Conservation (phyloP, 2,797 vertebrate genomes). For the Meriones psammophilus region DNA sequence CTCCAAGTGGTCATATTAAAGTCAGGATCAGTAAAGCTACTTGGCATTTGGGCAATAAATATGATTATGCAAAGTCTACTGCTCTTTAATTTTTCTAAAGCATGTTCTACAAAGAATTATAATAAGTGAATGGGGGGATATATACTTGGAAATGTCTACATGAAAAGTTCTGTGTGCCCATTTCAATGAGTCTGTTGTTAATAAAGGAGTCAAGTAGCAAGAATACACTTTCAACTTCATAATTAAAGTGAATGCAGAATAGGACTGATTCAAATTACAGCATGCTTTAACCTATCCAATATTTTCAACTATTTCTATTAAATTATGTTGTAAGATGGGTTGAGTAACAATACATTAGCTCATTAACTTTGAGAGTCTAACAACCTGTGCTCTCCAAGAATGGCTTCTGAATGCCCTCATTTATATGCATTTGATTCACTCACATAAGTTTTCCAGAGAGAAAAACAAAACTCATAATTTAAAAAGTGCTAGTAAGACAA, state of each 20-base stretch:
- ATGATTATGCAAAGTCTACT: neutral
- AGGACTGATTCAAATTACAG: constrained; percentile 64
- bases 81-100: neutral
- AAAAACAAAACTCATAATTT: constrained; percentile 63
- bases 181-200: constrained; percentile 31
- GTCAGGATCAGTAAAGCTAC: constrained; percentile 12
- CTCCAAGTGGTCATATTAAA: neutral
- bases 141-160: neutral
- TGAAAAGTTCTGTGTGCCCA: neutral
- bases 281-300: constrained; percentile 57
- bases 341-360: constrained; percentile 77
- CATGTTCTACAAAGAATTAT: constrained; percentile 19
- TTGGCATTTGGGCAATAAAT: neutral
- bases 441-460: constrained; percentile 40
- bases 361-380: constrained; percentile 77
- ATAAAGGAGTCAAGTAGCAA: constrained; percentile 45
- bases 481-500: constrained; percentile 61
- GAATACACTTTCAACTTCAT: constrained; percentile 28
- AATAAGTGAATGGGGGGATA: neutral
- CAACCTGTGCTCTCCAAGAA: constrained; percentile 59
- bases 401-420: constrained; percentile 48
- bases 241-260: constrained; percentile 64
- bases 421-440: constrained; percentile 68
- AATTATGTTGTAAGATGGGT: constrained; percentile 64
- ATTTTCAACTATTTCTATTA: constrained; percentile 76